Conservation (phyloP, 2,888 invertebrate genomes). For the Drosophila pseudotalamancana region DNA sequence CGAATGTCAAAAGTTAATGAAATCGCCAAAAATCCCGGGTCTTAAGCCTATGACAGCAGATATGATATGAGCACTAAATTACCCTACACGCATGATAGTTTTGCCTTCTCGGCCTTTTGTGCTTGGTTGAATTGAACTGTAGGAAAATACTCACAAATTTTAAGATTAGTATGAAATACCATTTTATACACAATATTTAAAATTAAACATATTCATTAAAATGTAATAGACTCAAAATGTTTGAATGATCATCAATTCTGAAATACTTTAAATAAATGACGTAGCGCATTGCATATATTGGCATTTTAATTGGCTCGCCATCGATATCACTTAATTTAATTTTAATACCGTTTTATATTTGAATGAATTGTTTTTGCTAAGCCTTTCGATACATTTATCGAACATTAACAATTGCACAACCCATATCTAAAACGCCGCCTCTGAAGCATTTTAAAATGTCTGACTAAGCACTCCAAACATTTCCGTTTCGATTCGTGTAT, state of each 20-base stretch:
- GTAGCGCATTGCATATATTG: neutral
- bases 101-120: neutral
- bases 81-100: constrained; percentile 14
- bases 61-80: constrained; percentile 35
- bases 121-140: neutral
- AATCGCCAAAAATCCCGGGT: constrained; percentile 4
- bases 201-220: too few species aligned
- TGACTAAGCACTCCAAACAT: constrained; percentile 42
- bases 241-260: too few species aligned
- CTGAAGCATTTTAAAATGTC: constrained; percentile 5
- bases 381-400: constrained; percentile 14
- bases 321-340: constrained; percentile 19
- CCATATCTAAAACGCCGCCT: constrained; percentile 10
- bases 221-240: too few species aligned
- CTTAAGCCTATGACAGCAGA: constrained; percentile 20
- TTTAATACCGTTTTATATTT: constrained; percentile 28
- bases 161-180: too few species aligned
- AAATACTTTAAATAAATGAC: neutral
- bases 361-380: constrained; percentile 19
- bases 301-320: constrained; percentile 1
- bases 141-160: neutral
- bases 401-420: constrained; percentile 28
- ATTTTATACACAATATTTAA: too few species aligned
- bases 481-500: constrained; percentile 34
- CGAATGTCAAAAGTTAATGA: constrained; percentile 4